These are phyloP conservation scores for Lymantria monacha DNA, from an alignment of 2,888 invertebrate species.

Conservation along the genomic window DNA sequence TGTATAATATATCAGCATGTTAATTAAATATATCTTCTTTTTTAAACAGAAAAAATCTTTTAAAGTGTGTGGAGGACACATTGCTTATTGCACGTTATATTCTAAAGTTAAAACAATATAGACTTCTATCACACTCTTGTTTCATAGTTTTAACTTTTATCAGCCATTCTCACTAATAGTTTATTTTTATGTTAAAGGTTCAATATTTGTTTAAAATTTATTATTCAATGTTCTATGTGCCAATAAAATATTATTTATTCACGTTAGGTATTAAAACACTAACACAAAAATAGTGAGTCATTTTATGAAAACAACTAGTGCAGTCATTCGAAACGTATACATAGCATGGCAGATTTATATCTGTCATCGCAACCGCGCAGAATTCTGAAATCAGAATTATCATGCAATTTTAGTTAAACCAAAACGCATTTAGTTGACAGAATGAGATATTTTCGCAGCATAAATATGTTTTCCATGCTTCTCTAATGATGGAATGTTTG, in stretches of 20 bases:
- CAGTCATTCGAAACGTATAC: slow-evolving; percentile 20
- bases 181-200: too few species aligned
- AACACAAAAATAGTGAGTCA: slow-evolving; percentile 20
- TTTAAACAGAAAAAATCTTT: too few species aligned
- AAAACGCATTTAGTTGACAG: slow-evolving; percentile 72
- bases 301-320: slow-evolving; percentile 7
- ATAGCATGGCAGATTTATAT: slow-evolving; percentile 53
- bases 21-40: too few species aligned
- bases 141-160: too few species aligned
- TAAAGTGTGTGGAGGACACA: too few species aligned
- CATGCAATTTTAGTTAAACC: slow-evolving; percentile 73
- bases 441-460: slow-evolving; percentile 60
- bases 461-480: slow-evolving; percentile 56
- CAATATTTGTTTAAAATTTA: too few species aligned
- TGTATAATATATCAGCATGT: too few species aligned
- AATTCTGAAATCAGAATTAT: slow-evolving; percentile 73
- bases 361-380: slow-evolving; percentile 53
- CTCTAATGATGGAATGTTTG: slow-evolving; percentile 49
- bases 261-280: slow-evolving; percentile 3
- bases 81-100: too few species aligned
- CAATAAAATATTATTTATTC: neutral
- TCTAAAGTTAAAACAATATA: too few species aligned
- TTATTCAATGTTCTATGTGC: too few species aligned
- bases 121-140: too few species aligned
- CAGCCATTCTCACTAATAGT: too few species aligned